Conservation (phyloP, 1,140 invertebrate genomes). For the Muscidifurax raptorellus region DNA sequence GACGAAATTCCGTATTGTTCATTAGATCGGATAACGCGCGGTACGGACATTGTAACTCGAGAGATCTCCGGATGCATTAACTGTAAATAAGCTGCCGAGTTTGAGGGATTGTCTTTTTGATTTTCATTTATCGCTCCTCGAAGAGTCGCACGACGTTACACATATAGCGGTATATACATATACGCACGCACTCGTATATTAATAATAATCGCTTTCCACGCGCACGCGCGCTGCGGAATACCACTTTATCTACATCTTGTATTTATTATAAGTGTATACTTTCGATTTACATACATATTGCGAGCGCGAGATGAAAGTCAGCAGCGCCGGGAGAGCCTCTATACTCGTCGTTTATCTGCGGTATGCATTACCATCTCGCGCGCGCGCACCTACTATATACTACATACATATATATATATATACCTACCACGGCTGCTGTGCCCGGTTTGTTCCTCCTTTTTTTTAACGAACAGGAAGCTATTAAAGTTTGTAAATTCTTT, state of each 20-base stretch:
- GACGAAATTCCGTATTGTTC: neutral
- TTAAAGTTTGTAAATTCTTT: slow-evolving; percentile 34
- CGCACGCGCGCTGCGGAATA: slow-evolving; percentile 1
- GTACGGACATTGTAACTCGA: neutral
- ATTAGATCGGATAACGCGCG: neutral
- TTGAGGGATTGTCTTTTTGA: slow-evolving; percentile 23
- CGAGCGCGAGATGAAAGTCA: slow-evolving; percentile 40
- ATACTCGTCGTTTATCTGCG: slow-evolving; percentile 35
- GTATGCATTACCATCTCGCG: slow-evolving; percentile 27
- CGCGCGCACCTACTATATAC: neutral
- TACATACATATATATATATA: neutral
- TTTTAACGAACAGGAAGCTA: slow-evolving; percentile 37
- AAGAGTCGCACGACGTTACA: slow-evolving; percentile 28
- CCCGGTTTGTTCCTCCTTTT: slow-evolving; percentile 12
- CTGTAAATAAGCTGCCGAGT: slow-evolving; percentile 4
- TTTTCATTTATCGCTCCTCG: neutral
- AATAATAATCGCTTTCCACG: slow-evolving; percentile 46
- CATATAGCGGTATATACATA: neutral
- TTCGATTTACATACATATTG: slow-evolving; percentile 50
- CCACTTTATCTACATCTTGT: slow-evolving; percentile 51
- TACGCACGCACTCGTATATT: slow-evolving; percentile 26
- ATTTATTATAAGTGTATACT: slow-evolving; percentile 51
- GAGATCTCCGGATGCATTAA: neutral
- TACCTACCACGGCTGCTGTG: neutral
- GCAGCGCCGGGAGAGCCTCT: neutral